A percentile compares a stretch with the other conserved stretches of the same genome.
phyloP scores from a whole-genome alignment of 1,140 invertebrate genomes.

The Coelopa frigida region DNA sequence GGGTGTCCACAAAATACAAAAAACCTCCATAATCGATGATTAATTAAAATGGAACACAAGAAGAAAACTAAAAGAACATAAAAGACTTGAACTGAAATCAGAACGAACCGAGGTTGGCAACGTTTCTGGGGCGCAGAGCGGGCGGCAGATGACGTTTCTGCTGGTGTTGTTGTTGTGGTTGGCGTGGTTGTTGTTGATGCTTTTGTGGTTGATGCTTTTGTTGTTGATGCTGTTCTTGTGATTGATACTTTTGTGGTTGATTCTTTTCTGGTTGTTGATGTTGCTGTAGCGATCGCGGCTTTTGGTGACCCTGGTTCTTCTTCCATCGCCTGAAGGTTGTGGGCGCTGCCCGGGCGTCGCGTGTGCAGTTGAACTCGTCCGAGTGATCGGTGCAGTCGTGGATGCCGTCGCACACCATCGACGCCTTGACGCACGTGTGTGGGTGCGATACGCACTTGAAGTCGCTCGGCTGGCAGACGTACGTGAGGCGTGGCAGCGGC shows the following conservation, averaged over 20 bases:
- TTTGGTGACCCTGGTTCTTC: constrained; percentile 16
- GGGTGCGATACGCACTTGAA: constrained; percentile 43
- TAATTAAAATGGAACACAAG: too few species aligned
- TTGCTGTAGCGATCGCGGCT: too few species aligned
- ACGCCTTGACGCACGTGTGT: constrained; percentile 52
- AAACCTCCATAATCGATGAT: too few species aligned
- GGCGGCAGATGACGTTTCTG: too few species aligned
- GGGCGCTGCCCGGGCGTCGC: constrained; percentile 9
- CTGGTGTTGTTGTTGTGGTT: too few species aligned
- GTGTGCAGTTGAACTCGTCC: constrained; percentile 61
- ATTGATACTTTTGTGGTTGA: background rate
- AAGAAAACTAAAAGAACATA: too few species aligned
- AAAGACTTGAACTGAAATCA: too few species aligned
- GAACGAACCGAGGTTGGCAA: too few species aligned
- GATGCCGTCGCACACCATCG: constrained; percentile 60
- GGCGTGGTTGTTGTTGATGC: too few species aligned
- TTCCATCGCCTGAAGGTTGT: constrained; percentile 27
- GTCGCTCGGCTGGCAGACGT: constrained; percentile 34
- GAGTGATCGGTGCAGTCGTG: constrained; percentile 63
- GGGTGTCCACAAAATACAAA: too few species aligned
- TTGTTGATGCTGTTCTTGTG: background rate
- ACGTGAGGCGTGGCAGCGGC: constrained; percentile 12
- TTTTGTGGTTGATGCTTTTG: constrained; percentile 3
- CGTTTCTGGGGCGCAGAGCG: too few species aligned
- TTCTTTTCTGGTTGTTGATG: constrained; percentile 14